phyloP scores from a whole-genome alignment of 1,140 invertebrate genomes.

The Drosophila orosa region DNA sequence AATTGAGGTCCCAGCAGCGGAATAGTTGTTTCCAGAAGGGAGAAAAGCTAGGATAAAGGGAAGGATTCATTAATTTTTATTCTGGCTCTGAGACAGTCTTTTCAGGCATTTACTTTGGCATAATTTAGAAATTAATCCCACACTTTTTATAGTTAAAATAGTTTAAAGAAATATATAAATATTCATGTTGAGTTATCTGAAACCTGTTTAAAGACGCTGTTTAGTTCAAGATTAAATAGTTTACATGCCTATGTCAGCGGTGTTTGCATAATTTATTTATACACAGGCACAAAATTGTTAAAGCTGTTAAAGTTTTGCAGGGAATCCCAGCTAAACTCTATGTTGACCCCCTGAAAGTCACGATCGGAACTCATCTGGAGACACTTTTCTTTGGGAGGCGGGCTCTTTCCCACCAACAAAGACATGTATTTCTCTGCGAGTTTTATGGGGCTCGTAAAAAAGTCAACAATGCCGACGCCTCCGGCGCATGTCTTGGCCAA shows the following conservation, averaged over 20 bases:
- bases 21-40: slow-evolving; percentile 29
- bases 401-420: slow-evolving; percentile 33
- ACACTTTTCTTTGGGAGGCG: neutral
- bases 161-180: neutral
- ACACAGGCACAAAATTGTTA: neutral
- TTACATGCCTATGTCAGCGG: neutral
- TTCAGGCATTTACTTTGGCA: neutral
- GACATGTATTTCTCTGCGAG: slow-evolving; percentile 16
- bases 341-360: slow-evolving; percentile 27
- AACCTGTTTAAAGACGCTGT: neutral
- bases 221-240: neutral
- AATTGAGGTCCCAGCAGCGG: slow-evolving; percentile 1
- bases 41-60: neutral
- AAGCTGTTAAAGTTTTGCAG: neutral
- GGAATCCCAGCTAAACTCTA: neutral
- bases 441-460: slow-evolving; percentile 46
- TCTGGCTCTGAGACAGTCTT: neutral
- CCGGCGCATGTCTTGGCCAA: slow-evolving; percentile 19
- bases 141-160: neutral
- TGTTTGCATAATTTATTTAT: neutral
- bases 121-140: neutral
- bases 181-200: neutral
- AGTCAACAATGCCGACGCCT: slow-evolving; percentile 39
- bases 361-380: slow-evolving; percentile 19
- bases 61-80: neutral